Base-by-base conservation (phyloP, 2,797 vertebrate species). In the Argya squamiceps region DNA sequence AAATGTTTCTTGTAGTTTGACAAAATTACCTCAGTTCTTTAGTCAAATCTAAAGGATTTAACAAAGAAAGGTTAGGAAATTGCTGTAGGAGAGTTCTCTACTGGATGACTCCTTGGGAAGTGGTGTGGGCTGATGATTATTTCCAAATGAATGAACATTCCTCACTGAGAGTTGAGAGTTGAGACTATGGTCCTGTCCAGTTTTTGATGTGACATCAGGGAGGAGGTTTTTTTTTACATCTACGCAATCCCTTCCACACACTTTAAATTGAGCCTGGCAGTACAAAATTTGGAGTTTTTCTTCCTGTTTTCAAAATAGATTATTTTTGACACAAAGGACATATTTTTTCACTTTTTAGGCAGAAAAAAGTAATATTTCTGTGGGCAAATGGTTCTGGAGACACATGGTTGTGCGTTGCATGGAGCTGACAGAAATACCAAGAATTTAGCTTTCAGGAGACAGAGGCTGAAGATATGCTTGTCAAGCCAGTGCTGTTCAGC, bases 11-110 rank as follows among this genome's bases (percentile, higher is more conserved):
- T n/a, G 15, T 67, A 84, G 41, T 89, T 92, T 90, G 84, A 92
- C 92, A 95, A 96, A 94, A 64, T 93, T 24, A 73, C 60, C 56
- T 81, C 78, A 55, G 47, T 78, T 86, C 89, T 80, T 47, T 87
- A 58, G 43, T 78, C 70, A 84, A 50, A 91, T 86, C 17, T 60
- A 37, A 74, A 84, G 47, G 44, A 67, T 88, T 82, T 93, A 76
- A 77, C 22, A 50, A 88, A 93, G 41, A 44, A 60, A 69, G 8
- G 37, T 88, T 93, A 77, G 37, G 56, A 88, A 86, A 67, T 82
- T 78, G 30, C 30, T 92, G 23, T 22, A 69, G 26, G 50, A 88
- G 39, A 16, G 18, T 84, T 95, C 29, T 91, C 62, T 73, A 3
- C 37, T 60, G 44, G 43, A 84, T 64, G 12, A 8, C 14, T 82